phyloP scores from a whole-genome alignment of 2,113 vertebrate species.

The Epinephelus lanceolatus region DNA sequence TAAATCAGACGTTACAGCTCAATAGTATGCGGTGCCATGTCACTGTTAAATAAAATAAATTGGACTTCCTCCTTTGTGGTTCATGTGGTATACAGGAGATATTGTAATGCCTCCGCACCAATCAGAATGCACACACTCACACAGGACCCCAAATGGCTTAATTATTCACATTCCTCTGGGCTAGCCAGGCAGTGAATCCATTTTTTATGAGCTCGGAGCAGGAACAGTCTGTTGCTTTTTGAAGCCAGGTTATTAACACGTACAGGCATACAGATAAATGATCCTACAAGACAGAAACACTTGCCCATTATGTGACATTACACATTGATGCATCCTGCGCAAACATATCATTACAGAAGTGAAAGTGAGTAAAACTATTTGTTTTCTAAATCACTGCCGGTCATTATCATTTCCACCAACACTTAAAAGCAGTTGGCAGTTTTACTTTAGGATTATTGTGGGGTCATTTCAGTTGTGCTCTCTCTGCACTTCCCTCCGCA shows the following conservation, averaged over 20 bases:
- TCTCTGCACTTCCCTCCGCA: conserved; percentile 33
- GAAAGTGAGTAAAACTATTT: neutral
- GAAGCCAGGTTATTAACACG: conserved; percentile 68
- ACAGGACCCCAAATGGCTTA: conserved; percentile 64
- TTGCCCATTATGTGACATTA: conserved; percentile 36
- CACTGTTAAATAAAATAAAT: neutral
- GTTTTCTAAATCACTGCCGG: conserved; percentile 18
- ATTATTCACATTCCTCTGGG: conserved; percentile 80
- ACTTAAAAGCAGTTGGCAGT: conserved; percentile 6
- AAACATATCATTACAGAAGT: neutral
- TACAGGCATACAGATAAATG: conserved; percentile 36
- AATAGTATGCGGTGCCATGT: neutral
- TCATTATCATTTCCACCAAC: conserved; percentile 13
- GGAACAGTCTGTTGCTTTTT: conserved; percentile 59
- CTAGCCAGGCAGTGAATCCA: conserved; percentile 66
- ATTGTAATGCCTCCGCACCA: conserved; percentile 17
- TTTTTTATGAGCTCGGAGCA: conserved; percentile 74
- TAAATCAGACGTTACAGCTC: conserved; percentile 6
- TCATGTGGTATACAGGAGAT: neutral
- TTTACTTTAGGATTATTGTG: conserved; percentile 18
- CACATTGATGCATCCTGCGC: neutral
- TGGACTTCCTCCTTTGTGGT: neutral
- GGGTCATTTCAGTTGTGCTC: conserved; percentile 6
- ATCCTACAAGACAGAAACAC: conserved; percentile 38
- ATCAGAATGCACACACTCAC: conserved; percentile 36